Evolutionary conservation across 2,888 invertebrate species (phyloP).

Genomic region (Kryphioiulus occultus): DNA sequence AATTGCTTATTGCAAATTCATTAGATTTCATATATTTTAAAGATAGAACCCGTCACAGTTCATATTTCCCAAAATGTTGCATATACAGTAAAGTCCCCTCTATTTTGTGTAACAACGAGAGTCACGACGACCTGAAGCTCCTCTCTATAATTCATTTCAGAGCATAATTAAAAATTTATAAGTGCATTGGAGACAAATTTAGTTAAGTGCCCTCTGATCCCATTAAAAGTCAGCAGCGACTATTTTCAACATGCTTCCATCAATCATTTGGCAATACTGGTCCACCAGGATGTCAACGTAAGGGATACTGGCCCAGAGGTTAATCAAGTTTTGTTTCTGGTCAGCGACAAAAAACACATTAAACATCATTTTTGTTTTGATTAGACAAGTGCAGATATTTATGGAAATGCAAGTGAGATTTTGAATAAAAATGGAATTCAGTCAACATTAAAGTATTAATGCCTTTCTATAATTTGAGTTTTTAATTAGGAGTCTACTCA

Average conservation of each 20-base stretch:
- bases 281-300: neutral
- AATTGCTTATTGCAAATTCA: neutral
- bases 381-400: too few relatives aligned
- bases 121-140: constrained; percentile 8
- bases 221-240: neutral
- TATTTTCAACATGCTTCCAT: neutral
- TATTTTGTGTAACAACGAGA: neutral
- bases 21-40: too few relatives aligned
- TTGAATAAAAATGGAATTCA: too few relatives aligned
- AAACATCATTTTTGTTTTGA: neutral
- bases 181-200: neutral
- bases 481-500: too few relatives aligned
- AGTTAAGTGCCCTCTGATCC: constrained; percentile 27
- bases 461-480: too few relatives aligned
- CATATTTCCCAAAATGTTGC: neutral
- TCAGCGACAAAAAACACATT: too few relatives aligned
- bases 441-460: too few relatives aligned
- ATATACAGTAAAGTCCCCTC: neutral
- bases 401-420: too few relatives aligned
- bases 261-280: neutral
- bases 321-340: too few relatives aligned
- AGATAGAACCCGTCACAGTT: neutral
- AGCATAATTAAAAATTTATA: constrained; percentile 20
- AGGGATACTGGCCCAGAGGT: neutral
- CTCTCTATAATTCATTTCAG: constrained; percentile 22